A percentile compares a stretch with the other conserved stretches of the same genome.
These are phyloP conservation scores for Paralichthys olivaceus DNA, from an alignment of 2,113 vertebrate genomes.

Conservation along the genomic window DNA sequence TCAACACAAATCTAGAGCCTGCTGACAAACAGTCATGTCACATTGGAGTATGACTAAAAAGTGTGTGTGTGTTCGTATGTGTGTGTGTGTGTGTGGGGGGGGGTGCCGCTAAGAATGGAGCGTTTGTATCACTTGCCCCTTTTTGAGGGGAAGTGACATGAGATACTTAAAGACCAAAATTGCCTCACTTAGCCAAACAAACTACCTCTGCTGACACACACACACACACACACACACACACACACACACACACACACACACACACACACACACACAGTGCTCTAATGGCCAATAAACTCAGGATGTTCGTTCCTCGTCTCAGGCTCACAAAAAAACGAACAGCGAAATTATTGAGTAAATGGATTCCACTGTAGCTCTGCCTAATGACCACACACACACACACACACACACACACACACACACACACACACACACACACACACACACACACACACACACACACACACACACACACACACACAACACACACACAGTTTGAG, in stretches of 20 bases:
- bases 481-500: conserved; percentile 21
- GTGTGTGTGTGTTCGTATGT: conserved; percentile 8
- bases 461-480: conserved; percentile 47
- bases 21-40: conserved; percentile 29
- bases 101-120: conserved; percentile 57
- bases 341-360: conserved; percentile 76
- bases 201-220: conserved; percentile 61
- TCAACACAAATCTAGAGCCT: too few species aligned
- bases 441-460: conserved; percentile 36
- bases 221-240: conserved; percentile 27
- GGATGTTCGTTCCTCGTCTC: conserved; percentile 77
- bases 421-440: conserved; percentile 47
- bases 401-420: conserved; percentile 42
- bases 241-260: neutral
- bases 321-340: conserved; percentile 74
- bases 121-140: conserved; percentile 73
- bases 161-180: conserved; percentile 82
- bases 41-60: neutral
- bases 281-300: conserved; percentile 83
- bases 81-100: conserved; percentile 8
- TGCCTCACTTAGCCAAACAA: conserved; percentile 80
- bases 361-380: conserved; percentile 70
- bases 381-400: conserved; percentile 71
- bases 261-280: conserved; percentile 27
- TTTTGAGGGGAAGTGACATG: conserved; percentile 80